Percentiles rank a stretch among this genome's conserved stretches.
Conservation (phyloP, 2,797 vertebrate genomes). For the Graptemys geographica region DNA sequence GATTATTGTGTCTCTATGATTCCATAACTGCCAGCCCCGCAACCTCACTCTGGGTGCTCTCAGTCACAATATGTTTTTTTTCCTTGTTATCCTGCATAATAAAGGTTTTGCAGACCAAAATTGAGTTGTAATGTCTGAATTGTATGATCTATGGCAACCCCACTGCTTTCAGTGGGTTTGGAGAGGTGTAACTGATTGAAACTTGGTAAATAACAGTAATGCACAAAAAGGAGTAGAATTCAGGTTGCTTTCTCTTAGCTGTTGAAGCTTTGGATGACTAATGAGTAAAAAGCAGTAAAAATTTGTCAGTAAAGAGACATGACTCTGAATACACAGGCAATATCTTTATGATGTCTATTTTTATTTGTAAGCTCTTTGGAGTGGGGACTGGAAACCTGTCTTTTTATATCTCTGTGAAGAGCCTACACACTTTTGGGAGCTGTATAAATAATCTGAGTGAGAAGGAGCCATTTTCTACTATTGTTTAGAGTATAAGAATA, state of each 20-base stretch:
- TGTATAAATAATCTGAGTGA: neutral
- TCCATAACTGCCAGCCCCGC: neutral
- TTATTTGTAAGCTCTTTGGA: neutral
- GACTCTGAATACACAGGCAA: neutral
- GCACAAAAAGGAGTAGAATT: neutral
- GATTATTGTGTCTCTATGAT: neutral
- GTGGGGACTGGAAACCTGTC: neutral
- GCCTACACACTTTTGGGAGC: neutral
- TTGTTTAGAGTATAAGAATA: neutral
- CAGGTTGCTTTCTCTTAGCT: neutral
- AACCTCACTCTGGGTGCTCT: neutral
- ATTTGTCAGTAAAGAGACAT: neutral
- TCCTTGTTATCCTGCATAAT: neutral
- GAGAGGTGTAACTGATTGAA: rapidly evolving
- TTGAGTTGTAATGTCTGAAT: neutral
- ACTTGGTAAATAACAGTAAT: neutral
- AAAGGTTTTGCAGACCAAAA: neutral
- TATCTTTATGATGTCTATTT: neutral
- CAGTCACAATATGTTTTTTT: neutral
- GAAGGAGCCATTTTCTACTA: neutral
- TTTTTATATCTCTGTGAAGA: rapidly evolving
- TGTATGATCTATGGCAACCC: neutral
- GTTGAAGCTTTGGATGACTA: slow-evolving; percentile 8
- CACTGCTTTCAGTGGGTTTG: neutral
- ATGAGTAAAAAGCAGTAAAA: neutral